Evolutionary conservation across 2,888 invertebrate species (phyloP).

Genomic region (Ennomos erosarius): DNA sequence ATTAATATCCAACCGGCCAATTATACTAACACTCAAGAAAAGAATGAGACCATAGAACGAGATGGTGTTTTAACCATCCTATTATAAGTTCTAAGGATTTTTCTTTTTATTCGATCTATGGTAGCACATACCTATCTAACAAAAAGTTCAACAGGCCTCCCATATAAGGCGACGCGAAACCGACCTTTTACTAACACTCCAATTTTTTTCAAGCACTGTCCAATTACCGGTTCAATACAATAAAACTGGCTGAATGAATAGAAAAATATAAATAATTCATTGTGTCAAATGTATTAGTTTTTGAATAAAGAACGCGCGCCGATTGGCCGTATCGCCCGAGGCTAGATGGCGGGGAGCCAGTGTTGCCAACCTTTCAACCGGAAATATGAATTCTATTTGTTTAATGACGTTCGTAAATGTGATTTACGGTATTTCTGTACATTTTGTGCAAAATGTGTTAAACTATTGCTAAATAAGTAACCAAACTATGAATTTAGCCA

Average conservation of each 20-base stretch:
- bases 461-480: too few species aligned
- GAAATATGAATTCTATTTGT: conserved; percentile 78
- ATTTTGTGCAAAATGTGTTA: neutral
- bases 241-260: conserved; percentile 56
- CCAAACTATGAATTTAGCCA: too few species aligned
- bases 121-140: neutral
- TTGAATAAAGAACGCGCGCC: conserved; percentile 73
- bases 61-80: conserved; percentile 3
- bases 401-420: conserved; percentile 66
- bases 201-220: conserved; percentile 45
- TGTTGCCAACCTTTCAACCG: conserved; percentile 71
- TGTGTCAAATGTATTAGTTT: conserved; percentile 63
- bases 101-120: neutral
- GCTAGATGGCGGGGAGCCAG: conserved; percentile 80
- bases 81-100: neutral
- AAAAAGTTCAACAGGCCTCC: conserved; percentile 15
- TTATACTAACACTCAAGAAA: too few species aligned
- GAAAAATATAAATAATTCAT: conserved; percentile 61
- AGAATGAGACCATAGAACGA: too few species aligned
- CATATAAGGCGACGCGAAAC: conserved; percentile 33
- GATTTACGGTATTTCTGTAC: conserved; percentile 39
- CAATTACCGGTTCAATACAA: conserved; percentile 64
- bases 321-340: conserved; percentile 76
- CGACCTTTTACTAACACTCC: conserved; percentile 20
- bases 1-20: too few species aligned